Percentiles rank a stretch among this genome's conserved stretches.
Evolutionary conservation across 2,888 invertebrate species (phyloP).

Genomic region (Dryobota labecula): DNA sequence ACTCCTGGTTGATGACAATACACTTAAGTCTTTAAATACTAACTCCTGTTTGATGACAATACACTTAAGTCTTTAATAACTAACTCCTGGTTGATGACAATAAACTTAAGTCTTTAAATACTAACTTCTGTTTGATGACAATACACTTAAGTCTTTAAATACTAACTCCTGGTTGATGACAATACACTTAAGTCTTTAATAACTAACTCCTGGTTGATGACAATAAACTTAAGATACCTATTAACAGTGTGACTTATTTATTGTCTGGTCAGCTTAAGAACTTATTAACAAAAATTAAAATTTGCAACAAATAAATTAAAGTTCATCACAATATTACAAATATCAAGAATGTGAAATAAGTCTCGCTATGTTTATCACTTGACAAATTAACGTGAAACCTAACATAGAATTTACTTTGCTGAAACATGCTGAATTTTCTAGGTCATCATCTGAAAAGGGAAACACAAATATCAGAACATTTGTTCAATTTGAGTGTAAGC

Average conservation of each 20-base stretch:
- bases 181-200: too few relatives aligned
- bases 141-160: too few relatives aligned
- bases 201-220: conserved; percentile 20
- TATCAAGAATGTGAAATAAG: conserved; percentile 77
- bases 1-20: too few relatives aligned
- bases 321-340: conserved; percentile 56
- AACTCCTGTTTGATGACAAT: too few relatives aligned
- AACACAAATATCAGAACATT: conserved; percentile 24
- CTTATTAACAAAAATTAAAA: conserved; percentile 55
- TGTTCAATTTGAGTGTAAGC: conserved; percentile 10
- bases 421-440: conserved; percentile 75
- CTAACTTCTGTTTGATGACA: too few relatives aligned
- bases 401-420: conserved; percentile 69
- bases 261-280: conserved; percentile 81
- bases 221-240: conserved; percentile 43
- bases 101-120: too few relatives aligned
- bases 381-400: conserved; percentile 69
- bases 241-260: conserved; percentile 70
- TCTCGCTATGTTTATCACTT: conserved; percentile 71
- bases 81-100: conserved; percentile 24
- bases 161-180: too few relatives aligned
- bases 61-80: conserved; percentile 19
- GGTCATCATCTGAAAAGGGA: conserved; percentile 79
- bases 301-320: conserved; percentile 56
- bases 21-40: too few relatives aligned